Evolutionary conservation across 2,113 vertebrate species (phyloP).

Genomic region (Sclerurus mexicanus): DNA sequence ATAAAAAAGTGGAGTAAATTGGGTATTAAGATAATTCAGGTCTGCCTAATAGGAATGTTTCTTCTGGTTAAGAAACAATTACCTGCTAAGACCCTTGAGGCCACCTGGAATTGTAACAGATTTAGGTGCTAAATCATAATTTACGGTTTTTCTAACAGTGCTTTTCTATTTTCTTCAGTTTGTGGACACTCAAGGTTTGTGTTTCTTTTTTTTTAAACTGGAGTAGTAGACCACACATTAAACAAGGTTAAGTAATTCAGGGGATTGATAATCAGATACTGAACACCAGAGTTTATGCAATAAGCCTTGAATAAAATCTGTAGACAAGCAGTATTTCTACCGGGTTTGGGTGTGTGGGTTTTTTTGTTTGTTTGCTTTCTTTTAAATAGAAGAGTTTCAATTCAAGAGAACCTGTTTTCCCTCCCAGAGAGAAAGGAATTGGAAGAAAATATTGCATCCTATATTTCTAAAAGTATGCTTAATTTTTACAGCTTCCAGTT

Average conservation of each 20-base stretch:
- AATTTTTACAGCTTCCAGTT: background rate
- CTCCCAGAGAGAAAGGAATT: background rate
- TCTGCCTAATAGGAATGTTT: background rate
- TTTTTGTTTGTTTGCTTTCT: background rate
- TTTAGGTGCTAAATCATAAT: background rate
- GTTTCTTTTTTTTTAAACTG: background rate
- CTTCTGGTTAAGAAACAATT: background rate
- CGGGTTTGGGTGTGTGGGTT: background rate
- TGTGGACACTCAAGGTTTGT: background rate
- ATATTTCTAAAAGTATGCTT: background rate
- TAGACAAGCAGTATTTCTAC: background rate
- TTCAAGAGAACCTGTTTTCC: background rate
- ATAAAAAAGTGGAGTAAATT: background rate
- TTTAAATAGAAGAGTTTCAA: background rate
- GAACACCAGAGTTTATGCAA: background rate
- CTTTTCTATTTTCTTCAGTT: background rate
- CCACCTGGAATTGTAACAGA: background rate
- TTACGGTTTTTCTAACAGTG: background rate
- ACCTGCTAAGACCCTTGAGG: background rate
- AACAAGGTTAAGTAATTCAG: background rate
- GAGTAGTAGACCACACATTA: background rate
- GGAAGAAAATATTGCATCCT: background rate
- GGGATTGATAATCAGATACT: background rate
- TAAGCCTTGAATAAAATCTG: background rate
- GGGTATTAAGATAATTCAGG: background rate